phyloP scores from a whole-genome alignment of 1,140 invertebrate genomes.

The Trinorchestia longiramus region DNA sequence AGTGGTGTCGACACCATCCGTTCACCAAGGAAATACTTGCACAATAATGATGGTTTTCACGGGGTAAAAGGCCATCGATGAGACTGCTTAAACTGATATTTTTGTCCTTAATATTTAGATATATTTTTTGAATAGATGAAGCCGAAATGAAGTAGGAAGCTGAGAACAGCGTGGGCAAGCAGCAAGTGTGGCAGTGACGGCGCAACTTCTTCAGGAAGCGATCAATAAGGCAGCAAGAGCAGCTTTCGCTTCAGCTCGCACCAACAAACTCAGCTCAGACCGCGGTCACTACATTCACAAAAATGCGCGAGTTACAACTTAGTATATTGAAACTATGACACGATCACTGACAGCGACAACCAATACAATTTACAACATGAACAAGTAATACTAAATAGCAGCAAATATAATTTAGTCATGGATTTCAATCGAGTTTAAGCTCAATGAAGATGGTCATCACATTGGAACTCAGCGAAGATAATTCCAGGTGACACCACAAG shows the following conservation, averaged over 20 bases:
- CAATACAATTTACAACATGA: background rate
- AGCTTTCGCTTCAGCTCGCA: constrained; percentile 5
- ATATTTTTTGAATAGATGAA: too few relatives aligned
- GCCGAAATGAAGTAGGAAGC: background rate
- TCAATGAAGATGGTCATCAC: background rate
- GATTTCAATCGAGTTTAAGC: background rate
- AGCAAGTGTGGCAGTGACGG: background rate
- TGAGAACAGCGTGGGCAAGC: background rate
- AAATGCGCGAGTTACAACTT: background rate
- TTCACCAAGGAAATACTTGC: background rate
- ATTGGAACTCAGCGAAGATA: background rate
- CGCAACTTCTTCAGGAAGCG: background rate
- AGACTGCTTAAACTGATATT: too few relatives aligned
- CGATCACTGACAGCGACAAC: background rate
- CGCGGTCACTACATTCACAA: background rate
- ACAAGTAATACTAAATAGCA: background rate
- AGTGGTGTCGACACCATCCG: background rate
- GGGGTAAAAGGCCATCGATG: too few relatives aligned
- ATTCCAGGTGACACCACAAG: background rate
- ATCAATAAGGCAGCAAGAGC: background rate
- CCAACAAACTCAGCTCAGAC: background rate
- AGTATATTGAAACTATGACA: background rate
- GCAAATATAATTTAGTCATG: background rate
- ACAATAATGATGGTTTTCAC: too few relatives aligned
- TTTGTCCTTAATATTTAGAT: too few relatives aligned